These are phyloP conservation scores for Apodemus agrarius DNA, from an alignment of 2,797 vertebrate genomes.

Conservation along the genomic window DNA sequence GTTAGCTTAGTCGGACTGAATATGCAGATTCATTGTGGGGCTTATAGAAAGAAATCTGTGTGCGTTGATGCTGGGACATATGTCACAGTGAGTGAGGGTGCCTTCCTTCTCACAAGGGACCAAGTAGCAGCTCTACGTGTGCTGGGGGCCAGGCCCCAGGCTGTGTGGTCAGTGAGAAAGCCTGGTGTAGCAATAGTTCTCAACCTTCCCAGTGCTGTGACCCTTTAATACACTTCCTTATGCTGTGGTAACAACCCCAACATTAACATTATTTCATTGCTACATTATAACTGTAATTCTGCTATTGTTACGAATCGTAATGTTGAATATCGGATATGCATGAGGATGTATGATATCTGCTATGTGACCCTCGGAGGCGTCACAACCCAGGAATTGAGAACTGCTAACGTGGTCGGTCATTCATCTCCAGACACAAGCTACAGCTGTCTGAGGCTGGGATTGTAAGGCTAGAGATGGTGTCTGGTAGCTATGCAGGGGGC, in stretches of 20 bases:
- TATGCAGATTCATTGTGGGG: neutral
- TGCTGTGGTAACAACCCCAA: neutral
- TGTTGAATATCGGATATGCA: neutral
- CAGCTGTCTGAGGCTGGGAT: neutral
- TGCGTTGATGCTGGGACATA: neutral
- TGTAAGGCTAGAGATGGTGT: no score
- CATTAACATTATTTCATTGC: neutral
- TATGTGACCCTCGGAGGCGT: neutral
- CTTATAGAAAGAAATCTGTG: neutral
- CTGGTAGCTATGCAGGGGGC: neutral
- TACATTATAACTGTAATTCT: neutral
- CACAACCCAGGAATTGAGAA: neutral
- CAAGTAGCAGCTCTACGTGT: neutral
- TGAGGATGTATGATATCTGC: neutral
- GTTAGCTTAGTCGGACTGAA: neutral
- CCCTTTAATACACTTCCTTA: neutral
- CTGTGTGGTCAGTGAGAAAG: neutral
- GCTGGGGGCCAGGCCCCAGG: neutral
- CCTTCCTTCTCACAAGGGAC: neutral
- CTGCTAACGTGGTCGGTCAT: neutral
- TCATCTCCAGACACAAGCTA: neutral
- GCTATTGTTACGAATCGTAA: neutral
- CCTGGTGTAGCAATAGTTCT: neutral
- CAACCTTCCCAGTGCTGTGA: neutral
- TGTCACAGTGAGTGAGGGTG: no score